Evolutionary conservation across 1,140 invertebrate genomes (phyloP), one percentile per base, ranked within the genome.

Genomic region (Phthorimaea operculella): DNA sequence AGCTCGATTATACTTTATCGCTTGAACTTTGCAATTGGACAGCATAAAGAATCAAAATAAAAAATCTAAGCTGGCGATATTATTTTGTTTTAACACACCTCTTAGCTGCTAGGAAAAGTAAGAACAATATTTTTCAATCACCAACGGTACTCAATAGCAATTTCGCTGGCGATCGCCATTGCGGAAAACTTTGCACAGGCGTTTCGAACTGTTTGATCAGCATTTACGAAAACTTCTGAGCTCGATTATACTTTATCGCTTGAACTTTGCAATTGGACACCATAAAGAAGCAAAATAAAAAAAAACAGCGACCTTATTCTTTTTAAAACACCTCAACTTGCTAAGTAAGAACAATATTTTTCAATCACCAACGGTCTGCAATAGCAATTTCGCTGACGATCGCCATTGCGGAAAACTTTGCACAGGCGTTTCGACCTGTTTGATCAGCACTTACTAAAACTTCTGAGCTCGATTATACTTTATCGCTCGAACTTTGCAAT

Each of bases 401-500:
- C 10, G n/a, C n/a, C 36, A 12, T 39, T 39, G 36, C 15, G 44
- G 15, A 47, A 47, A 47, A n/a, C 44, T 42, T 42, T 42, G 11
- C 39, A 42, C 11, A n/a, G 39, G 39, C 44, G 16, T 12, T n/a
- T n/a, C 36, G n/a, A 39, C 36, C 36, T 47, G 44, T 47, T 47
- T 47, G 14, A 6, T 15, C 8, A 17, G 44, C 44, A 16, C 44
- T 47, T 47, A 16, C 11, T 2, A 17, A 47, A 6, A 47, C 44
- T 47, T 47, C 7, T 47, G 44, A 11, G 9, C 44, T 9, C 44
- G 44, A 47, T 47, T 47, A 47, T 47, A 47, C 44, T 47, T 47
- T 47, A 47, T 17, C 16, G 44, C 16, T 47, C 16, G n/a, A 47
- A 47, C 44, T 47, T 47, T 39, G 36, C 36, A 9, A 39, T 39